Evolutionary conservation across 2,888 invertebrate genomes (phyloP).

Genomic region (Acanthococcus lagerstroemiae): DNA sequence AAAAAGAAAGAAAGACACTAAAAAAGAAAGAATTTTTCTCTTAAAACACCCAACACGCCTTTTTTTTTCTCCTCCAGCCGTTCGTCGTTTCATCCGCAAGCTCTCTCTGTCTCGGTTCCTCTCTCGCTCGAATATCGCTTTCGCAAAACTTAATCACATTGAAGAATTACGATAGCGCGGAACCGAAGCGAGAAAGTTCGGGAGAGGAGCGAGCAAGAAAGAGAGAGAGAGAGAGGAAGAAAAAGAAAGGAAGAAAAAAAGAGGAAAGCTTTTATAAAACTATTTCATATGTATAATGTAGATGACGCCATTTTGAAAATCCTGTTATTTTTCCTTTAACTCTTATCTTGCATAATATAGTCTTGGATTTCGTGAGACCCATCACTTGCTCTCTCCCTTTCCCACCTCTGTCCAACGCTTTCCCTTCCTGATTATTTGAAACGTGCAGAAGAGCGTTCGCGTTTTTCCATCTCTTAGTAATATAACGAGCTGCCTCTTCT

Average conservation of each 20-base stretch:
- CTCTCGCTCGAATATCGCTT: conserved; percentile 22
- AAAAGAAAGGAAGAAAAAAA: conserved; percentile 11
- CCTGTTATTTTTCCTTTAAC: conserved; percentile 31
- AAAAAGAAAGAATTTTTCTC: not conserved
- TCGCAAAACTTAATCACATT: conserved; percentile 29
- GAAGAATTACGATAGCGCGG: conserved; percentile 21
- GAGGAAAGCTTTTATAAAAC: conserved; percentile 30
- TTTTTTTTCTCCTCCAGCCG: not conserved
- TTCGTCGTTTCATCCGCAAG: not conserved
- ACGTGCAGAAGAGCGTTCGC: conserved; percentile 5
- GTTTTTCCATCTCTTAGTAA: conserved; percentile 23
- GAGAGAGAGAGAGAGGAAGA: conserved; percentile 6
- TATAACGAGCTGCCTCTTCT: conserved; percentile 20
- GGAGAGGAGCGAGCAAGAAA: not conserved
- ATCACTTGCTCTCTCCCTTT: not conserved
- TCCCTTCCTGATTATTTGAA: conserved; percentile 19
- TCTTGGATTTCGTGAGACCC: conserved; percentile 23
- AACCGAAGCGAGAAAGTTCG: not conserved
- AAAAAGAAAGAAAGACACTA: not conserved
- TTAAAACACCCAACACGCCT: conserved; percentile 14
- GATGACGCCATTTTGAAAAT: conserved; percentile 32
- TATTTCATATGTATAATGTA: conserved; percentile 31
- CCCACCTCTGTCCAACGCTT: not conserved
- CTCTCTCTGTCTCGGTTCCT: not conserved
- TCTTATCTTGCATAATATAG: conserved; percentile 32